Evolutionary conservation across 1,140 invertebrate genomes (phyloP), one percentile per base, ranked within the genome.

Genomic region (Panulirus ornatus): DNA sequence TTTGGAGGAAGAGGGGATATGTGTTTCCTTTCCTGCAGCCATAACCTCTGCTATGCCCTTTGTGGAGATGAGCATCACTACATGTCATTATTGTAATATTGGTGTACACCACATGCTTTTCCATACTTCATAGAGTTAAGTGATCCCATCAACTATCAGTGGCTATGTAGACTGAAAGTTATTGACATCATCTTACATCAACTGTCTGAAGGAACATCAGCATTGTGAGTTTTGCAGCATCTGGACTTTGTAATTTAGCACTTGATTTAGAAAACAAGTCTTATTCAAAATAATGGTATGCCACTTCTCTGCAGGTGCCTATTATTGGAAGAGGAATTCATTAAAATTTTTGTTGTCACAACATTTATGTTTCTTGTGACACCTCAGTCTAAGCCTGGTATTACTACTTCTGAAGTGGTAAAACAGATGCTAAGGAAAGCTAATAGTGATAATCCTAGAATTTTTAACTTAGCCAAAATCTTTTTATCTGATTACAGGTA

Each of bases 71-170:
- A n/a, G n/a, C n/a, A n/a, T n/a, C n/a, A n/a, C n/a, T n/a, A n/a
- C n/a, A n/a, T n/a, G n/a, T n/a, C n/a, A n/a, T n/a, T n/a, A n/a
- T n/a, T n/a, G n/a, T n/a, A n/a, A n/a, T n/a, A n/a, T n/a, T n/a
- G n/a, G n/a, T n/a, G n/a, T n/a, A n/a, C n/a, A n/a, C n/a, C n/a
- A n/a, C n/a, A n/a, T n/a, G n/a, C n/a, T n/a, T n/a, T n/a, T n/a
- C n/a, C n/a, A n/a, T n/a, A n/a, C n/a, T n/a, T n/a, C n/a, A n/a
- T n/a, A n/a, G n/a, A n/a, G n/a, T n/a, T n/a, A n/a, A n/a, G n/a
- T 94, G 98, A 99, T 95, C 98, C 98, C n/a, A 96, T 98, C 40
- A 99, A 99, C 94, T 98, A 97, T 94, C 94, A 95, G 11, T 96
- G 96, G 93, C 95, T 99, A 14, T 95, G 96, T 93, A 94, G 96